Evolutionary conservation across 1,140 invertebrate genomes (phyloP), one percentile per base, ranked within the genome.

Genomic region (Zophobas atratus): DNA sequence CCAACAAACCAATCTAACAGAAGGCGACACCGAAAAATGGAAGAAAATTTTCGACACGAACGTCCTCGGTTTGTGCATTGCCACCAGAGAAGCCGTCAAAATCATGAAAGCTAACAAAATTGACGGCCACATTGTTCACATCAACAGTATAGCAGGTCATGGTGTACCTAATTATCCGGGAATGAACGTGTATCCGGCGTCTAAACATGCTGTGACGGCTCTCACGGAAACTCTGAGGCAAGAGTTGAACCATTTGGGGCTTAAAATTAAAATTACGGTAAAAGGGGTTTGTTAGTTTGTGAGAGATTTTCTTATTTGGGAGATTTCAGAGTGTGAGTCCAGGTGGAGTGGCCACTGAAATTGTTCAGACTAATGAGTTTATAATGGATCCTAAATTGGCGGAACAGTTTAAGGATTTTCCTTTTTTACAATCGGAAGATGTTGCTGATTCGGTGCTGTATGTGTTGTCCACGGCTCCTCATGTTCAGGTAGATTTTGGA

Each of bases 401-500:
- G 0, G 20, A 67, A 67, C 34, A 46, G 34, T 20, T 32, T 32
- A 72, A 55, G 55, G 55, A 53, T 32, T n/a, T 63, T 8, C 72
- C 77, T 70, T 4, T 1, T 20, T 32, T 78, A 55, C 6, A 81
- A 79, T 86, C 70, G 0, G 75, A 85, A 1, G 90, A 92, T 67
- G 85, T 93, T 2, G 88, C 89, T 0, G 89, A 92, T 76, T 88
- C 88, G 0, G 85, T 92, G 0, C 70, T 90, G 0, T 93, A 91
- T 80, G 88, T 87, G 36, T 76, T 90, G 6, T 80, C 80, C 4
- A 56, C 53, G 3, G 3, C 53, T 32, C n/a, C n/a, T 3, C 4
- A 56, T 56, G 53, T 56, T 20, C 53, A 56, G 20, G 53, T 56
- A 46, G 8, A 8, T 4, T 3, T 4, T 46, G 43, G 8, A 46